phyloP scores from a whole-genome alignment of 2,797 vertebrate genomes.

The Gouania willdenowi region DNA sequence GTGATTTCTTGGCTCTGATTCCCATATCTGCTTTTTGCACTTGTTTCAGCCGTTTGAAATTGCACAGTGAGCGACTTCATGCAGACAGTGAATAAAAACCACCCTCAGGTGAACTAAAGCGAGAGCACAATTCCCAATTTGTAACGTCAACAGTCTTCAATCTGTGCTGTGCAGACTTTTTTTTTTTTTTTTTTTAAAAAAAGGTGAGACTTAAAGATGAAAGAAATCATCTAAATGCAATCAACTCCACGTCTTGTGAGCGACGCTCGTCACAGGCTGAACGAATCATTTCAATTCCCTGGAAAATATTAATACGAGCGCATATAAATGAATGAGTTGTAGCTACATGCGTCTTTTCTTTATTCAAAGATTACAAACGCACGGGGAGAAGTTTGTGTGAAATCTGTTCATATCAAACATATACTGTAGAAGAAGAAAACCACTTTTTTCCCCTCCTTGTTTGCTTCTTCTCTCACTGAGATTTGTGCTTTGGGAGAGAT shows the following conservation, averaged over 20 bases:
- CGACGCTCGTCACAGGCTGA: slow-evolving; percentile 30
- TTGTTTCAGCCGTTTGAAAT: too few relatives aligned
- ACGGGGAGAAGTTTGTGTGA: slow-evolving; percentile 17
- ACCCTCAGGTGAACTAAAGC: too few relatives aligned
- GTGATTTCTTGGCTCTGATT: too few relatives aligned
- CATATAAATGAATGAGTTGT: slow-evolving; percentile 55
- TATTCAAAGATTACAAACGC: slow-evolving; percentile 33
- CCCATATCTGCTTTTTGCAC: too few relatives aligned
- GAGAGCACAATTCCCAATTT: too few relatives aligned
- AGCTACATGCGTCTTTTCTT: slow-evolving; percentile 17
- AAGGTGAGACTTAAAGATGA: slow-evolving; percentile 38
- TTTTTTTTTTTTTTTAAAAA: too few relatives aligned
- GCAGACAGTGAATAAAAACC: too few relatives aligned
- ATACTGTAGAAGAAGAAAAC: neutral
- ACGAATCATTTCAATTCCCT: slow-evolving; percentile 49
- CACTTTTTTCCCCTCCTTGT: neutral
- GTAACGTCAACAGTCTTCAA: slow-evolving; percentile 33
- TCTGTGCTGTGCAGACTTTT: slow-evolving; percentile 24
- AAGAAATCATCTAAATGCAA: slow-evolving; percentile 54
- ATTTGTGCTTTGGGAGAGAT: slow-evolving; percentile 1
- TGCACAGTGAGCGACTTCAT: too few relatives aligned
- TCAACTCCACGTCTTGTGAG: slow-evolving; percentile 36
- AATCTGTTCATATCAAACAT: slow-evolving; percentile 35
- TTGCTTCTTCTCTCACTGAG: slow-evolving; percentile 7
- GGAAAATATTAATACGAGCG: slow-evolving; percentile 54